phyloP scores from a whole-genome alignment of 2,797 vertebrate genomes.

The Eulemur albifrons region DNA sequence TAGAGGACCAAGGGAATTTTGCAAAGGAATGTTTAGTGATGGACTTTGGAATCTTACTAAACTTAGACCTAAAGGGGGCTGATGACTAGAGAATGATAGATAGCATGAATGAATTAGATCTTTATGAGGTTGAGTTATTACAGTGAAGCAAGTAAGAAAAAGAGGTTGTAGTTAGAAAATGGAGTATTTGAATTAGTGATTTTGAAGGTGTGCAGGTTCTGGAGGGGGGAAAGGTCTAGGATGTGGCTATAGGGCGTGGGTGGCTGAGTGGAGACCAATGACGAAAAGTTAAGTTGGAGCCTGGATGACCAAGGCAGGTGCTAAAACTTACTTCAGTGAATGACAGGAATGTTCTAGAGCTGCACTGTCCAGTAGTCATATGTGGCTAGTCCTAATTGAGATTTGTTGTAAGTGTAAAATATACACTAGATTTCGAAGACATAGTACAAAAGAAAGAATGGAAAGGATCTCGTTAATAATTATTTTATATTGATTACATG shows the following conservation, averaged over 20 bases:
- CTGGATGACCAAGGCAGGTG: neutral
- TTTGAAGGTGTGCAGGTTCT: neutral
- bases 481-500: neutral
- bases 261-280: neutral
- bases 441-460: neutral
- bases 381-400: neutral
- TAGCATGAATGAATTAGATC: neutral
- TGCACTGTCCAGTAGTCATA: neutral
- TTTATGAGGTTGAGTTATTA: neutral
- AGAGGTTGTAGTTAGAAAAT: neutral
- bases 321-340: neutral
- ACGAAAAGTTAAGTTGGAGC: neutral
- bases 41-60: neutral
- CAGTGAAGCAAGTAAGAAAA: neutral
- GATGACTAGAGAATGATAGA: neutral
- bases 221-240: neutral
- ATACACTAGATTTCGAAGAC: neutral
- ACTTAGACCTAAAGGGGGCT: neutral
- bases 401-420: neutral
- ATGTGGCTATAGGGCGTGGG: neutral
- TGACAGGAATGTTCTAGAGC: neutral
- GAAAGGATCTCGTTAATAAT: neutral
- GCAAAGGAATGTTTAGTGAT: neutral
- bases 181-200: neutral
- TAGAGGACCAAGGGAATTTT: neutral